Percentiles rank a stretch among this genome's conserved stretches.
Evolutionary conservation across 2,888 invertebrate genomes (phyloP).

Genomic region (Eristalis arbustorum): DNA sequence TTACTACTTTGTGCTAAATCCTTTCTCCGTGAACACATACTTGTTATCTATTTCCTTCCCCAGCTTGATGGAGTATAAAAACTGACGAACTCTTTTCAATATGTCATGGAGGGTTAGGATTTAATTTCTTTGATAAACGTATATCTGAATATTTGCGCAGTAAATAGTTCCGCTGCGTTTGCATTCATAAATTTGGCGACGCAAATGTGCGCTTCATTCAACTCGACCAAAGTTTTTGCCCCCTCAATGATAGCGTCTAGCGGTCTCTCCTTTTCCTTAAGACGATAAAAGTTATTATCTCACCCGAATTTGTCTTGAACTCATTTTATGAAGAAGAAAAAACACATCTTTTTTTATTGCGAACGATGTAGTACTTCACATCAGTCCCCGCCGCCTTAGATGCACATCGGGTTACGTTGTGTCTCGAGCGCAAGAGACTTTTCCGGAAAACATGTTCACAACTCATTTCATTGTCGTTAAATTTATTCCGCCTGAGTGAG

Average conservation of each 20-base stretch:
- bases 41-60: neutral
- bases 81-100: neutral
- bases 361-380: neutral
- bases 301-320: neutral
- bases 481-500: slow-evolving; percentile 24
- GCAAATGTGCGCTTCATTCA: neutral
- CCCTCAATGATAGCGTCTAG: neutral
- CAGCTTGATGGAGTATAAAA: neutral
- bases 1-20: neutral
- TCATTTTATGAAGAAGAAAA: neutral
- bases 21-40: neutral
- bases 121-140: neutral
- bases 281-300: neutral
- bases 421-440: neutral
- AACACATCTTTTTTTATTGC: neutral
- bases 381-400: neutral
- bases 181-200: neutral
- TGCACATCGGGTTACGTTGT: slow-evolving; percentile 3
- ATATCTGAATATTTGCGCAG: neutral
- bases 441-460: slow-evolving; percentile 44
- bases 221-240: neutral
- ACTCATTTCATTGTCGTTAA: slow-evolving; percentile 31
- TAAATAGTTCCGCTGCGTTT: neutral
- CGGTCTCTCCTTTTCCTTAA: no score
- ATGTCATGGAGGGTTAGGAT: neutral